These are phyloP conservation scores for Gambelia wislizenii DNA, from an alignment of 2,797 vertebrate species.

Conservation along the genomic window DNA sequence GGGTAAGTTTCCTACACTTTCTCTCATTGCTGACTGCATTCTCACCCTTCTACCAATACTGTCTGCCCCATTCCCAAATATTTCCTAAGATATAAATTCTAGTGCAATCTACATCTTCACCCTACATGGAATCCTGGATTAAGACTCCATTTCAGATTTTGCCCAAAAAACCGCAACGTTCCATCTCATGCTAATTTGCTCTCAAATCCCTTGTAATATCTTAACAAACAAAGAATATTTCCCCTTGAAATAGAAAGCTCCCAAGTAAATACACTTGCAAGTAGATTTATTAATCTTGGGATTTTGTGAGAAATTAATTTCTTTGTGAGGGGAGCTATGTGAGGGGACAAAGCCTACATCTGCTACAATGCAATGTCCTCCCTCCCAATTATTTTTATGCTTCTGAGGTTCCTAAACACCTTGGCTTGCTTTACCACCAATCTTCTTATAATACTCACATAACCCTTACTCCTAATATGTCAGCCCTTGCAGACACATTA, in stretches of 20 bases:
- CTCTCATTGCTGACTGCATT: background rate
- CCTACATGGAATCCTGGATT: too few relatives aligned
- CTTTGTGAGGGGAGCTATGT: background rate
- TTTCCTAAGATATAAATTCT: background rate
- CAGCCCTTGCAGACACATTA: too few relatives aligned
- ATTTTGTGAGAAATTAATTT: background rate
- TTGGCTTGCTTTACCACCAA: too few relatives aligned
- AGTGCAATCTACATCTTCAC: background rate
- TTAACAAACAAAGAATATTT: background rate
- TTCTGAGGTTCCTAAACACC: too few relatives aligned
- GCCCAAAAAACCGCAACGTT: too few relatives aligned
- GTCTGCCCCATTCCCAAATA: background rate
- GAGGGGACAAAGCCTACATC: too few relatives aligned
- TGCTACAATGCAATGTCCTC: background rate
- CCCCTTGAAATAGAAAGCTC: background rate
- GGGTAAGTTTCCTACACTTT: background rate
- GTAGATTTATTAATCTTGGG: background rate
- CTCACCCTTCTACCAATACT: background rate
- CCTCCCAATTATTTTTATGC: too few relatives aligned
- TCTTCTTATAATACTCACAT: too few relatives aligned
- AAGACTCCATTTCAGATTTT: background rate
- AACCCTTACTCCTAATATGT: too few relatives aligned
- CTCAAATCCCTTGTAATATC: background rate
- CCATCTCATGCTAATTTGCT: background rate
- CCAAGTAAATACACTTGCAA: background rate